Evolutionary conservation across 1,140 invertebrate genomes (phyloP).

Genomic region (Vanessa tameamea): DNA sequence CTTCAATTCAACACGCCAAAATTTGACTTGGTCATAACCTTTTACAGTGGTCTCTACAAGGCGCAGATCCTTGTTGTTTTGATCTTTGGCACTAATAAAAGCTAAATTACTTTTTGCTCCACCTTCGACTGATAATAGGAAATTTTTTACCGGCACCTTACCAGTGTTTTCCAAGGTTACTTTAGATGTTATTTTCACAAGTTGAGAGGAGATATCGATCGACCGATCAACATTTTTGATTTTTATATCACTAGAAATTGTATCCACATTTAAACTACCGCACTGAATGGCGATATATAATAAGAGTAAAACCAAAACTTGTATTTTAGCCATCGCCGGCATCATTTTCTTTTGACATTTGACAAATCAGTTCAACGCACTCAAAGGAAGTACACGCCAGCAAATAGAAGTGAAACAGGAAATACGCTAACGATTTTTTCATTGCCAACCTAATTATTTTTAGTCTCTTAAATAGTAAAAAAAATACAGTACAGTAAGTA

Average conservation of each 20-base stretch:
- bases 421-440: not conserved
- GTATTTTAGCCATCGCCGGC: constrained; percentile 69
- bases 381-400: constrained; percentile 73
- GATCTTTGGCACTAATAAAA: constrained; percentile 87
- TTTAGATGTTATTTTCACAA: constrained; percentile 91
- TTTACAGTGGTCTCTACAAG: constrained; percentile 81
- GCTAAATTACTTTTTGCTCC: constrained; percentile 84
- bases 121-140: constrained; percentile 87
- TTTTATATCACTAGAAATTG: constrained; percentile 81
- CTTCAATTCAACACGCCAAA: constrained; percentile 83
- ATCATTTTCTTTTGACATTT: constrained; percentile 65
- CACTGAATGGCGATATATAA: constrained; percentile 52
- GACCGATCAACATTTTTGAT: constrained; percentile 92
- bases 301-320: constrained; percentile 60
- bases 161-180: constrained; percentile 91
- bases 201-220: constrained; percentile 93
- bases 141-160: constrained; percentile 84
- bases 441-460: not conserved
- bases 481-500: no score
- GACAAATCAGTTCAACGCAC: constrained; percentile 55
- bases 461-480: not conserved
- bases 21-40: constrained; percentile 81
- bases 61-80: constrained; percentile 83
- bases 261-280: constrained; percentile 61
- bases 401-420: constrained; percentile 42